Conservation (phyloP, 2,797 vertebrate genomes). For the Vultur gryphus region DNA sequence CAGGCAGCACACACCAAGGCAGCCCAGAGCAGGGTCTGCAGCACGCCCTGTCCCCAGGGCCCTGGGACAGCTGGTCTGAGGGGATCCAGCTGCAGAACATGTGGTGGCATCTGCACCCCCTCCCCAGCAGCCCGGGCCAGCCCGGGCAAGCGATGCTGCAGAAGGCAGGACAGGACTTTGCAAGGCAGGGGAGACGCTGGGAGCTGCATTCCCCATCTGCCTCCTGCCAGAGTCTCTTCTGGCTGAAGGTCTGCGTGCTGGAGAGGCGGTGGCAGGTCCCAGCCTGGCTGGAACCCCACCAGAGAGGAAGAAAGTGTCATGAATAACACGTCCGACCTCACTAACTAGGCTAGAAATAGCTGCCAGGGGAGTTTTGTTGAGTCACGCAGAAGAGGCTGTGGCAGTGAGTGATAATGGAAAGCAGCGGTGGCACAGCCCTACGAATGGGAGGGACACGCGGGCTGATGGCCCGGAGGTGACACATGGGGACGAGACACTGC, state of each 20-base stretch:
- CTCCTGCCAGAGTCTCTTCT: background rate
- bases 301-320: slow-evolving; percentile 8
- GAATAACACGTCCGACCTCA: background rate
- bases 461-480: background rate
- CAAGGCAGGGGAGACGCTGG: background rate
- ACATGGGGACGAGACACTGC: background rate
- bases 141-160: background rate
- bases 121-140: background rate
- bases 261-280: background rate
- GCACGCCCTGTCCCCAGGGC: background rate
- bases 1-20: background rate
- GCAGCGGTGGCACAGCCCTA: background rate
- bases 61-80: background rate
- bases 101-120: background rate
- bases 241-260: background rate
- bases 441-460: background rate
- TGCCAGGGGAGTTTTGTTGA: background rate
- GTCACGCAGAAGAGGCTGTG: background rate
- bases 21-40: background rate
- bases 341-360: background rate
- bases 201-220: background rate
- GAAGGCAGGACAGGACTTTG: background rate
- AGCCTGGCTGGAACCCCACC: background rate
- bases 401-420: background rate
- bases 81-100: background rate